phyloP scores from a whole-genome alignment of 2,888 invertebrate genomes.

The Allophyes oxyacanthae region DNA sequence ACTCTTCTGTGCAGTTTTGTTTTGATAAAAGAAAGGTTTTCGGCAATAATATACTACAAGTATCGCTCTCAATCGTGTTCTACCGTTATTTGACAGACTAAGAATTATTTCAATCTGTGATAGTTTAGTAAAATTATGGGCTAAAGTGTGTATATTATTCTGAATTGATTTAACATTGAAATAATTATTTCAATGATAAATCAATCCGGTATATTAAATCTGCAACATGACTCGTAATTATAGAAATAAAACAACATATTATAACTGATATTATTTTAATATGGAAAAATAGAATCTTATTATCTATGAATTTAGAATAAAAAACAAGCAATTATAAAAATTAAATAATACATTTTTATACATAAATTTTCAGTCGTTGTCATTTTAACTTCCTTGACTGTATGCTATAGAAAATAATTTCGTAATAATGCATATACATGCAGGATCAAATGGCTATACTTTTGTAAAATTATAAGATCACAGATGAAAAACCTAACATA shows the following conservation, averaged over 20 bases:
- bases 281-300: slow-evolving; percentile 49
- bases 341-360: slow-evolving; percentile 34
- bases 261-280: slow-evolving; percentile 32
- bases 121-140: too few relatives aligned
- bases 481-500: slow-evolving; percentile 35
- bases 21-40: too few relatives aligned
- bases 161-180: too few relatives aligned
- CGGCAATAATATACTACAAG: too few relatives aligned
- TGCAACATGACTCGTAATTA: too few relatives aligned
- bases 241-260: slow-evolving; percentile 19
- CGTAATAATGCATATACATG: not conserved
- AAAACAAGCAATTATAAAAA: slow-evolving; percentile 11
- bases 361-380: slow-evolving; percentile 47
- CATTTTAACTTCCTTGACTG: slow-evolving; percentile 24
- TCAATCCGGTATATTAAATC: too few relatives aligned
- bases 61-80: too few relatives aligned
- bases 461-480: slow-evolving; percentile 25
- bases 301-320: slow-evolving; percentile 22
- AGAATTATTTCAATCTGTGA: too few relatives aligned
- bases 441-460: slow-evolving; percentile 4
- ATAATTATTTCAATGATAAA: too few relatives aligned
- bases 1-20: too few relatives aligned
- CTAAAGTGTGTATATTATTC: too few relatives aligned
- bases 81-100: too few relatives aligned
- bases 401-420: not conserved